Evolutionary conservation across 2,797 vertebrate species (phyloP).

Genomic region (Sarcophilus harrisii): DNA sequence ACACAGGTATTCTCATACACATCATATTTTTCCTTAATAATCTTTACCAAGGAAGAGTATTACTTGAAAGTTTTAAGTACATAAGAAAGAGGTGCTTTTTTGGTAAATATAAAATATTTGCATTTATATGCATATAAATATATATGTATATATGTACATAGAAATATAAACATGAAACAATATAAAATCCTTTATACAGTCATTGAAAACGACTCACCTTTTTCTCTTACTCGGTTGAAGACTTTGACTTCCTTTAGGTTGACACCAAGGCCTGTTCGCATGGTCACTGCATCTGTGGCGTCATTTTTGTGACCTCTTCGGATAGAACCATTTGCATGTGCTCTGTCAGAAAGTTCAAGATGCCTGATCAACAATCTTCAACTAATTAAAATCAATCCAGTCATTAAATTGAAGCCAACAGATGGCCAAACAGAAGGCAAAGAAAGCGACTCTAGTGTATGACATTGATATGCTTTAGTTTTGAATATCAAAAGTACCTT

Average conservation of each 20-base stretch:
- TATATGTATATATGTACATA: neutral
- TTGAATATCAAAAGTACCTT: conserved; percentile 80
- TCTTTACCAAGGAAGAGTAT: neutral
- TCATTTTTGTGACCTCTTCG: conserved; percentile 95
- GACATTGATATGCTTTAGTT: conserved; percentile 77
- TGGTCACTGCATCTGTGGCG: conserved; percentile 91
- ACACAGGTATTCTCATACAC: neutral
- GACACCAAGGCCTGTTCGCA: conserved; percentile 97
- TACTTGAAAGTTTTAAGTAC: neutral
- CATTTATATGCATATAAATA: neutral
- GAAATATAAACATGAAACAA: neutral
- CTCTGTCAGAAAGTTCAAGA: conserved; percentile 89
- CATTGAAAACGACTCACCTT: conserved; percentile 88
- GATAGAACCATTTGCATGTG: conserved; percentile 97
- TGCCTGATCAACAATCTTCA: conserved; percentile 82
- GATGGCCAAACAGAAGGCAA: conserved; percentile 73
- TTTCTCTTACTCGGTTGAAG: conserved; percentile 97
- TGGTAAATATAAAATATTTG: neutral
- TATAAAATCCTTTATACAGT: neutral
- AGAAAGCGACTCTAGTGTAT: conserved; percentile 73
- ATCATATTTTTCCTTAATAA: neutral
- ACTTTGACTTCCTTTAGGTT: conserved; percentile 98
- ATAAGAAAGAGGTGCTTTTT: neutral
- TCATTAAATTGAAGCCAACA: conserved; percentile 82
- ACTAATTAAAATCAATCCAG: conserved; percentile 83